A percentile compares a stretch with the other conserved stretches of the same genome.
Evolutionary conservation across 2,113 vertebrate genomes (phyloP).

Genomic region (Camarhynchus parvulus): DNA sequence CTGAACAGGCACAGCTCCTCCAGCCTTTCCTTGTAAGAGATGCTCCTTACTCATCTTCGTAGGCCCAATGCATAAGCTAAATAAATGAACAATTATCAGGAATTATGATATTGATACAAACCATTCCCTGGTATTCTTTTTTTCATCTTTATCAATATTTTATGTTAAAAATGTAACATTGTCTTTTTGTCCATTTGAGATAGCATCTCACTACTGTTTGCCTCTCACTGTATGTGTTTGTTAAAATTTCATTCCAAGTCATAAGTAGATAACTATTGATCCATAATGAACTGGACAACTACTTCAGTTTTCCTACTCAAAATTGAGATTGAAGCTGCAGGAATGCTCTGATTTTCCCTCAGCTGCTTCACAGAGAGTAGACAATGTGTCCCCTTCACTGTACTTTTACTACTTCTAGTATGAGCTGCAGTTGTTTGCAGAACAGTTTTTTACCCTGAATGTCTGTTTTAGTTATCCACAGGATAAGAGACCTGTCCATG

Average conservation of each 20-base stretch:
- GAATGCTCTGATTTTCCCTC: background rate
- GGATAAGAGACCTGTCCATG: slow-evolving; percentile 90
- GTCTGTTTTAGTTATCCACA: slow-evolving; percentile 89
- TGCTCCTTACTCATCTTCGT: background rate
- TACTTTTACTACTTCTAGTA: background rate
- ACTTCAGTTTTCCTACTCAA: background rate
- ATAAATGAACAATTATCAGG: background rate
- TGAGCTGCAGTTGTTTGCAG: background rate
- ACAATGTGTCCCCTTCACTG: background rate
- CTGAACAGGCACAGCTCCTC: background rate
- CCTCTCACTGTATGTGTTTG: background rate
- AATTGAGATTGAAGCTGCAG: background rate
- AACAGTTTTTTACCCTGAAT: background rate
- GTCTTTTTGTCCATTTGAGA: background rate
- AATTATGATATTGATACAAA: background rate
- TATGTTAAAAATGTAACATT: background rate
- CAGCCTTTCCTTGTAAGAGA: background rate
- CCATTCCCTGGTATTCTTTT: background rate
- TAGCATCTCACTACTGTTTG: background rate
- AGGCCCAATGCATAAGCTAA: background rate
- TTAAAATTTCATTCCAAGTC: background rate
- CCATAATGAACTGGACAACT: background rate
- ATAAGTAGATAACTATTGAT: background rate
- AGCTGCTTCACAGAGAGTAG: background rate
- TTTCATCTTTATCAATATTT: background rate